Conservation (phyloP, 2,113 vertebrate genomes). For the Chelonoidis abingdonii region DNA sequence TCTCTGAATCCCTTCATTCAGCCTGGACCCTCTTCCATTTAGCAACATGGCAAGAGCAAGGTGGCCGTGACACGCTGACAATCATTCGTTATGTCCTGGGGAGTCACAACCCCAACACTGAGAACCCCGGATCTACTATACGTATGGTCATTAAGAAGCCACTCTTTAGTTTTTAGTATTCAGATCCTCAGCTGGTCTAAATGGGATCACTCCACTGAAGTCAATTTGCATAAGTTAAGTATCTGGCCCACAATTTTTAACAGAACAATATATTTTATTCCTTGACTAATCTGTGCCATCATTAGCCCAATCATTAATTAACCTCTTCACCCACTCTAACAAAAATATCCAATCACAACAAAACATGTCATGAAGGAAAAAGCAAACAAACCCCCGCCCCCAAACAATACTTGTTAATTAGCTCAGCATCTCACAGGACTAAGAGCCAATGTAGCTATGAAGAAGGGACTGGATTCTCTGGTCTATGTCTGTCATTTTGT, state of each 20-base stretch:
- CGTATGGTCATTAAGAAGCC: background rate
- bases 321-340: background rate
- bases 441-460: too few species aligned
- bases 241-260: background rate
- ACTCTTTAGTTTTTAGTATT: background rate
- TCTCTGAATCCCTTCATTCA: background rate
- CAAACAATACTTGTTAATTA: background rate
- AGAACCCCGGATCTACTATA: too few species aligned
- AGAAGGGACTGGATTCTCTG: background rate
- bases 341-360: background rate
- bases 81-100: too few species aligned
- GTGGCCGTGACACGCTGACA: background rate
- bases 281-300: background rate
- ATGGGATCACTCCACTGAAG: background rate
- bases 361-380: background rate
- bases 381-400: background rate
- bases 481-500: fast-evolving
- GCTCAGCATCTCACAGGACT: background rate
- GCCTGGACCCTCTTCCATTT: fast-evolving
- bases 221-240: background rate
- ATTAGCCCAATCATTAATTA: background rate
- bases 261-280: too few species aligned
- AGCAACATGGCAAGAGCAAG: background rate
- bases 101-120: too few species aligned
- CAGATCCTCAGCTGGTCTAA: background rate